Conservation (phyloP, 2,113 vertebrate genomes). For the Oenanthe melanoleuca region DNA sequence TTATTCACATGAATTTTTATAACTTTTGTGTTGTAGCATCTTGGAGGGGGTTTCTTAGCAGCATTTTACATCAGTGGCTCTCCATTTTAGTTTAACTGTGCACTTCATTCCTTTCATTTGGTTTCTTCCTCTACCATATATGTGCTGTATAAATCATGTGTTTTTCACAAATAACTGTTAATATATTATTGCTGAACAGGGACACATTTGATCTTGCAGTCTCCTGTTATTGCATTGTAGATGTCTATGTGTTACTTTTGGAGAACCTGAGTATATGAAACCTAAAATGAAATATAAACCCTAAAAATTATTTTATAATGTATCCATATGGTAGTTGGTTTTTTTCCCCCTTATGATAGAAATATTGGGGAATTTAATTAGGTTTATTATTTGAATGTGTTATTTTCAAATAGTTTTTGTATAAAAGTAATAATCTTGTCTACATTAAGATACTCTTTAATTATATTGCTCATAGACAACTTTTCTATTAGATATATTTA, state of each 20-base stretch:
- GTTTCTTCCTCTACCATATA: background rate
- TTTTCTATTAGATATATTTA: background rate
- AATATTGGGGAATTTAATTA: background rate
- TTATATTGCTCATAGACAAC: background rate
- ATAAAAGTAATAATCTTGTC: background rate
- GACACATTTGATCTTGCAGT: background rate
- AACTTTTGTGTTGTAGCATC: background rate
- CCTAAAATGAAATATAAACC: background rate
- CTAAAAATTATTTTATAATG: background rate
- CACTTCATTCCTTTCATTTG: background rate
- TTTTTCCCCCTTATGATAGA: background rate
- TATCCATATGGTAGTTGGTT: background rate
- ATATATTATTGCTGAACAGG: background rate
- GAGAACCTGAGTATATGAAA: background rate
- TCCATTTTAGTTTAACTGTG: background rate
- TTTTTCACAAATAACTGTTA: background rate
- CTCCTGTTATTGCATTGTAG: background rate
- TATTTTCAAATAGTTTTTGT: background rate
- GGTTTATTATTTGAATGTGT: background rate
- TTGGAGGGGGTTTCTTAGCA: background rate
- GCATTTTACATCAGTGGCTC: background rate
- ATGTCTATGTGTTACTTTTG: background rate
- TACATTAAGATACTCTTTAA: background rate
- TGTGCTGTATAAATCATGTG: background rate
- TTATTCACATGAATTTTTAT: constrained; percentile 4